Evolutionary conservation across 2,113 vertebrate genomes (phyloP), one percentile per base, ranked within the genome.

Genomic region (Macquaria australasica): DNA sequence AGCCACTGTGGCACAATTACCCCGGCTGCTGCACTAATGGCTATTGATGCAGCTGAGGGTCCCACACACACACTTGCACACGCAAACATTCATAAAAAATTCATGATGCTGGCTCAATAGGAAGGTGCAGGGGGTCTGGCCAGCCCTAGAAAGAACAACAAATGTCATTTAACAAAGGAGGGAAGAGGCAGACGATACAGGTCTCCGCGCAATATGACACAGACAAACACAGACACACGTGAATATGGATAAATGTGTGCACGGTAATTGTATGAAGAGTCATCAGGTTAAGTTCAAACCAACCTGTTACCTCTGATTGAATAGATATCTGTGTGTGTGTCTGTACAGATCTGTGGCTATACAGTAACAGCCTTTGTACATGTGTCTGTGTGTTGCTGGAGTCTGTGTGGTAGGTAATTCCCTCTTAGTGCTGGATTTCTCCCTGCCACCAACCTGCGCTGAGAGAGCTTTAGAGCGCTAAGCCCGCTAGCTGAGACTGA

Each of bases 1-100:
- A 91, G 87, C 89, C 90, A 90, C 93, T 89, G 93, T 94, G 89
- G 90, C 92, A 92, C 92, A 94, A 94, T 94, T 92, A 94, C 93
- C 92, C 91, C 68, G 87, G 89, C 93, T 90, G 88, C 91, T 87
- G 91, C 89, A 92, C 95, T 96, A 95, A 96, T 94, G 94, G 95
- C 89, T 94, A 94, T 95, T 92, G 92, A 95, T 93, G 92, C 88
- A 81, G 88, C 92, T 78, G 79, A 91, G 83, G 82, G 76, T 77
- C 87, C 58, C 85, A 31, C 81, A 34, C 34, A 34, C 89, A 85
- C 88, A 82, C 74, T 64, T 20, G 60, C 89, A 82, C 89, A 89
- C 69, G 60, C 89, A 94, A 87, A 93, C 87, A 91, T 88, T 92
- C 90, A 95, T 95, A 92, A 95, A 95, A 92, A 91, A 95, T 94